These are phyloP conservation scores for Lycaena phlaeas DNA, from an alignment of 2,888 invertebrate genomes.

Conservation along the genomic window DNA sequence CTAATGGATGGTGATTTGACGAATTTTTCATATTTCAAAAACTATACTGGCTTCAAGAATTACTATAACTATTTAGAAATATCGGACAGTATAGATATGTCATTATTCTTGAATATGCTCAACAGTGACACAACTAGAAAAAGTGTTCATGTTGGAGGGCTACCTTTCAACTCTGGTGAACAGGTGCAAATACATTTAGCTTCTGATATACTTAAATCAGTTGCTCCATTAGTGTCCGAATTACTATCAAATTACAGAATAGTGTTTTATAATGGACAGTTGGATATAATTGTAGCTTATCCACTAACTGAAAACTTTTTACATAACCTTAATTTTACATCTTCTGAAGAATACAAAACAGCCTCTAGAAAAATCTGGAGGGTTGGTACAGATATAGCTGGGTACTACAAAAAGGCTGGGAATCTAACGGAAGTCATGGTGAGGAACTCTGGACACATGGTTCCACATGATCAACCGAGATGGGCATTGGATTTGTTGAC, in stretches of 20 bases:
- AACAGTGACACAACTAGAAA: conserved; percentile 49
- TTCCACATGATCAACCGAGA: conserved; percentile 73
- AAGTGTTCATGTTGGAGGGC: conserved; percentile 76
- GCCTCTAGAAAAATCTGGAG: conserved; percentile 78
- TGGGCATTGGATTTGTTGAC: conserved; percentile 72
- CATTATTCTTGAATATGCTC: conserved; percentile 40
- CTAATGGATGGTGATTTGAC: conserved; percentile 65
- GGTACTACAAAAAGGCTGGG: conserved; percentile 80
- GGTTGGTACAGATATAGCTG: conserved; percentile 77
- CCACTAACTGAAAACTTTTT: conserved; percentile 77
- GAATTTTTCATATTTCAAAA: conserved; percentile 69
- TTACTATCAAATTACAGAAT: conserved; percentile 65
- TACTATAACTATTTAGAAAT: conserved; percentile 79
- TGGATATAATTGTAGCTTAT: conserved; percentile 77
- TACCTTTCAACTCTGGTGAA: conserved; percentile 59
- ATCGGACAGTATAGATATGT: conserved; percentile 53
- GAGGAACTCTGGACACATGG: conserved; percentile 85
- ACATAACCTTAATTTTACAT: conserved; percentile 76
- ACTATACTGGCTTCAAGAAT: conserved; percentile 81
- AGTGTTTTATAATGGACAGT: conserved; percentile 77
- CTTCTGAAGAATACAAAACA: conserved; percentile 73
- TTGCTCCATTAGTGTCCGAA: conserved; percentile 53
- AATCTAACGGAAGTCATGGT: conserved; percentile 82
- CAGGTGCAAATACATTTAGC: conserved; percentile 65
- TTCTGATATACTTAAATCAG: conserved; percentile 73